Base-by-base conservation (phyloP, 2,113 vertebrate species). In the Tyrannus savana region DNA sequence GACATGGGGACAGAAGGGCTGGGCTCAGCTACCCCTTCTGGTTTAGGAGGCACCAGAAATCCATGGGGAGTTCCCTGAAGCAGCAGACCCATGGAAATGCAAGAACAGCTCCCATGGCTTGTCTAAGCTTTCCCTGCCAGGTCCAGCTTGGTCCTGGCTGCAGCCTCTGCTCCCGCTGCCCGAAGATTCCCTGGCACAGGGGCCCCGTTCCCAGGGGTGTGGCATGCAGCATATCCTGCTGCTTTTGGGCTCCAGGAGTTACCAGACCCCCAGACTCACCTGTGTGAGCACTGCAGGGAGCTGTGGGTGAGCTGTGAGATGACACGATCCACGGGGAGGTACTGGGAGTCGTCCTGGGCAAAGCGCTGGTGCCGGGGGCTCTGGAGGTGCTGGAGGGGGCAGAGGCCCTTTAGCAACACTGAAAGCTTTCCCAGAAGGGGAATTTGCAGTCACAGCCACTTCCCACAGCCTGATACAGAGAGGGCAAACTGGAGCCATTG, bases 341-440 rank as follows among this genome's bases (percentile, higher is more conserved):
- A 99, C 23, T 96, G 98, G 1, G 71, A 97, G 53, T 53, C 39
- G 22, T 99, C 97, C 84, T 60, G 89, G 6, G 97, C 98, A 92
- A 99, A 99, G 10, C 1, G 21, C 62, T 79, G 97, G 89, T 99
- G 99, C 96, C 89, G 97, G 62, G 97, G 95, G 9, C 98, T 98
- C 96, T 98, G 97, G 49, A 99, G 98, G 60, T 99, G 99, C 99
- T 99, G 94, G 28, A 92, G 90, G 35, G 47, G 59, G 31, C 11
- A 87, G 31, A 94, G 37, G 3, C 64, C 44, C 47, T 76, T 95
- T 74, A 95, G 78, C 42, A 80, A 62, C 67, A 12, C 31, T 55
- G 3, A 14, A 28, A 71, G 0, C 17, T 46, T 24, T 53, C 31
- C 28, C 39, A 69, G 68, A 49, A 44, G 33, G n/a, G 33, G 53